Evolutionary conservation across 2,888 invertebrate genomes (phyloP).

Genomic region (Cyclophora albipunctata): DNA sequence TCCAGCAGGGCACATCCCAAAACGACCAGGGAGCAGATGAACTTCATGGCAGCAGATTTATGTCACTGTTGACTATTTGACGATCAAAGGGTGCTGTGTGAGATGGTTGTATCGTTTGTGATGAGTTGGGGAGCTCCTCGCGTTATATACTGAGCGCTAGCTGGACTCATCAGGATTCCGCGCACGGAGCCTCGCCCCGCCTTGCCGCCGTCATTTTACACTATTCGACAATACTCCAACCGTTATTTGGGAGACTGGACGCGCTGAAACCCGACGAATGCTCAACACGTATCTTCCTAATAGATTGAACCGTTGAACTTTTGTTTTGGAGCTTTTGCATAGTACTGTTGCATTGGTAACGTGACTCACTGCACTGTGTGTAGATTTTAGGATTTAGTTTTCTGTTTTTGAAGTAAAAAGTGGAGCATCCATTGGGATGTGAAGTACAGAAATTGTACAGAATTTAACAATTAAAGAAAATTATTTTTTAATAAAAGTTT

Average conservation of each 20-base stretch:
- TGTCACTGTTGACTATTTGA: slow-evolving; percentile 30
- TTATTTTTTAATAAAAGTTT: too few relatives aligned
- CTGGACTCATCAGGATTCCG: slow-evolving; percentile 61
- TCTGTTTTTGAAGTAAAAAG: too few relatives aligned
- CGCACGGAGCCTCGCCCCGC: slow-evolving; percentile 47
- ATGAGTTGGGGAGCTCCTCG: slow-evolving; percentile 29
- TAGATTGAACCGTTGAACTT: slow-evolving; percentile 43
- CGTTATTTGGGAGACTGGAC: slow-evolving; percentile 52
- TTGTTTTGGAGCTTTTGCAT: slow-evolving; percentile 36
- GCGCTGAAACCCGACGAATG: slow-evolving; percentile 44
- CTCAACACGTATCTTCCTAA: slow-evolving; percentile 42
- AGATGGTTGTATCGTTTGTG: slow-evolving; percentile 42
- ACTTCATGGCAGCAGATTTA: slow-evolving; percentile 41
- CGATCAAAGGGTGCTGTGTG: slow-evolving; percentile 39
- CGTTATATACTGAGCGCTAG: slow-evolving; percentile 58
- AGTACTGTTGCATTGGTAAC: slow-evolving; percentile 16
- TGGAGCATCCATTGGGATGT: too few relatives aligned
- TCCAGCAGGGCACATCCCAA: slow-evolving; percentile 46
- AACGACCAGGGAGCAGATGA: slow-evolving; percentile 32
- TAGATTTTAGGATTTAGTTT: too few relatives aligned
- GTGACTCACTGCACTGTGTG: slow-evolving; percentile 7
- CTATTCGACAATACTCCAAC: slow-evolving; percentile 51
- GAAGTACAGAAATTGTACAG: too few relatives aligned
- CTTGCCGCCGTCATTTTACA: slow-evolving; percentile 46
- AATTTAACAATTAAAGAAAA: too few relatives aligned